Evolutionary conservation across 2,797 vertebrate species (phyloP), one percentile per base, ranked within the genome.

Genomic region (Coluber constrictor): DNA sequence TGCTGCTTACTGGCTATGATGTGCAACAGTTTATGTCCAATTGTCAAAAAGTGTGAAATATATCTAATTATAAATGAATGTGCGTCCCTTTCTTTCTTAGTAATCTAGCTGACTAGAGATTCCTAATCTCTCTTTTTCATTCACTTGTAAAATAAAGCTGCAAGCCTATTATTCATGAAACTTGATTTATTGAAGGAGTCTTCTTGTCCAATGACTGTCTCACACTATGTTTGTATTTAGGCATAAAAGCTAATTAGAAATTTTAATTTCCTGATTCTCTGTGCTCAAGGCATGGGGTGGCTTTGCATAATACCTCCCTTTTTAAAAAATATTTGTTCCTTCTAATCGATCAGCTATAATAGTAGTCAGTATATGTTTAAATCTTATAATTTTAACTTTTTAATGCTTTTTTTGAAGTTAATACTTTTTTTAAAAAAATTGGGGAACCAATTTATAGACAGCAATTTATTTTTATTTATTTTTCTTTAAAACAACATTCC

Each of bases 81-180:
- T n/a, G 25, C 4, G 8, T 61, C 27, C 15, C 29, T 89, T 43
- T 56, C 56, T 83, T 89, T 55, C 66, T 12, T 56, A 11, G 25
- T 20, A 59, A 70, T 59, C 27, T 6, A 79, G 23, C 43, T 56
- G 63, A n/a, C 29, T 10, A 32, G 5, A 55, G 16, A 79, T 88
- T 91, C 37, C 51, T 54, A 93, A 94, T 92, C 94, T 95, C 27
- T 60, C n/a, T 15, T 60, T 95, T 93, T 92, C 94, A 23, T 94
- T 43, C 70, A 18, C 8, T 3, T 1, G 0, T 56, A 12, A 32
- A 15, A 61, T 86, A n/a, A 5, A 2, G 20, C 59, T 51, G 11
- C 61, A 60, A 87, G 83, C 4, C 27, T 0, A 0, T 51, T 90
- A 29, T 55, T 87, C 43, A 70, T 87, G 60, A 83, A 10, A 0